Base-by-base conservation (phyloP, 2,888 invertebrate species). In the Tipula unca region DNA sequence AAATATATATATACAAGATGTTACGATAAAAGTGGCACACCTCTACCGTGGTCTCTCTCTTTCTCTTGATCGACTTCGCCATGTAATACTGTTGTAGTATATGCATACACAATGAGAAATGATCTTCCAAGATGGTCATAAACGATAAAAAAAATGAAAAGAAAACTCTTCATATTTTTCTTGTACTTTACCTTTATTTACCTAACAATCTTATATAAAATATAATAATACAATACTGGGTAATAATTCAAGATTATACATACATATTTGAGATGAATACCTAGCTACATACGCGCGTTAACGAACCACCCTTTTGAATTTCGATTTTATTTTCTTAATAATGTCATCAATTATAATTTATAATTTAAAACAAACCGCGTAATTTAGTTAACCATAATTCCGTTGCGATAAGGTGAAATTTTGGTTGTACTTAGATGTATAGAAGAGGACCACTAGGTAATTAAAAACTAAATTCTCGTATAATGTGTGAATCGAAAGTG, bases 151-250 rank as follows among this genome's bases (percentile, higher is more conserved):
- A 32, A 69, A 69, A 25, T 25, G 6, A 69, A 69, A 69, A 69
- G 69, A 69, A 69, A 69, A 10, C 20, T 69, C 69, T 69, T 69
- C 10, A 69, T 69, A 69, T 69, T 69, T 25, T 69, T 69, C 25
- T 25, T 69, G 69, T 69, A 69, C 69, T 69, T 69, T 69, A 69
- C 69, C 69, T 69, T 69, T 69, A 69, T 69, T 69, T 69, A 69
- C 25, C 69, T 25, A 69, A 69, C 69, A 69, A 69, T 69, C 69
- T 25, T 48, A 48, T 48, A 6, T 42, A 48, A 39, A 10, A 48
- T 48, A 17, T 48, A 1, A 54, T 54, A 8, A 5, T 1, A 10
- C 25, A 3, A 69, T 69, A 69, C 69, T 69, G 69, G 69, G 69
- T 69, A 25, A 69, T 69, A 8, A 69, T 69, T 25, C n/a, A n/a